phyloP scores from a whole-genome alignment of 2,888 invertebrate species.

The Caenorhabditis sp. region DNA sequence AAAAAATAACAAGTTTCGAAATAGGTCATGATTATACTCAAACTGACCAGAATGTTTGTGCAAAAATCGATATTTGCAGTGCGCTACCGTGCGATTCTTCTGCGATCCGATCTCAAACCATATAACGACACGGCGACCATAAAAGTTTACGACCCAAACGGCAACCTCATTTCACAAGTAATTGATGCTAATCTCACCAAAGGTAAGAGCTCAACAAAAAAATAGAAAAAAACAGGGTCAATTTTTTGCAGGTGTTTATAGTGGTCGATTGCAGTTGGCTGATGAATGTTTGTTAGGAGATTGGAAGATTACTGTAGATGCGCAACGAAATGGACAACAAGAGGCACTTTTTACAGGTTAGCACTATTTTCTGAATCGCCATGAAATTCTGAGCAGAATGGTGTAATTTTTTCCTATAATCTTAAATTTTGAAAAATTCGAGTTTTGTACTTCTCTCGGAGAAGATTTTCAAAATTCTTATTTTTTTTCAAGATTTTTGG shows the following conservation, averaged over 20 bases:
- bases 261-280: slow-evolving; percentile 69
- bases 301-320: slow-evolving; percentile 79
- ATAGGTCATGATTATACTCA: not conserved
- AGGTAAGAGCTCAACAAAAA: too few relatives aligned
- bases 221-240: too few relatives aligned
- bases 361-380: not conserved
- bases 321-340: slow-evolving; percentile 70
- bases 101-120: slow-evolving; percentile 82
- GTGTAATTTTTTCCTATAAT: too few relatives aligned
- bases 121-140: slow-evolving; percentile 77
- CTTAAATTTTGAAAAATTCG: slow-evolving; percentile 6
- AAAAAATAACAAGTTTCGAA: too few relatives aligned
- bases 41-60: not conserved
- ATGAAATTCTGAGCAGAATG: not conserved
- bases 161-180: slow-evolving; percentile 69
- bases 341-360: not conserved
- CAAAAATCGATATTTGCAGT: slow-evolving; percentile 73
- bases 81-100: slow-evolving; percentile 82
- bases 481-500: too few relatives aligned
- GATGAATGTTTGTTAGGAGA: slow-evolving; percentile 72
- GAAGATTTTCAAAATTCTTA: too few relatives aligned
- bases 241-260: slow-evolving; percentile 64
- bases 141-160: slow-evolving; percentile 74
- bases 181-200: slow-evolving; percentile 69
- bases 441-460: not conserved